These are phyloP conservation scores for Petrocephalus sullivani DNA, from an alignment of 2,797 vertebrate genomes.

Conservation along the genomic window DNA sequence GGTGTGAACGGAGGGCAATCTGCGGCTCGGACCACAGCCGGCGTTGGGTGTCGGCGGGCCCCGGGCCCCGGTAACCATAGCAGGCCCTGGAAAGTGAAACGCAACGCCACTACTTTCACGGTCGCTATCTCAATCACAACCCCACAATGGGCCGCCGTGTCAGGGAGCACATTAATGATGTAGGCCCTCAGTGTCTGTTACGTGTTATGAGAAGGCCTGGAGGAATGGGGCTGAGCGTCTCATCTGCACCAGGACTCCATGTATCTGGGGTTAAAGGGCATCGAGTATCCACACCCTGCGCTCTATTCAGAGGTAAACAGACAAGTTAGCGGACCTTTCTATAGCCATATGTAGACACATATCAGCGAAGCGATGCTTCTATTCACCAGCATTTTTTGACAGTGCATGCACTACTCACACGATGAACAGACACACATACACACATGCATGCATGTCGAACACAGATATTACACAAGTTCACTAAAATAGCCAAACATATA, in stretches of 20 bases:
- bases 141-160: slow-evolving; percentile 25
- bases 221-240: neutral
- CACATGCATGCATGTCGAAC: neutral
- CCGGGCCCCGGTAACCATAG: slow-evolving; percentile 20
- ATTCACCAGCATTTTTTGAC: neutral
- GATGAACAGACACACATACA: neutral
- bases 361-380: neutral
- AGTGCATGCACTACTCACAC: neutral
- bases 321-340: neutral
- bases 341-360: neutral
- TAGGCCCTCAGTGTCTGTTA: slow-evolving; percentile 24
- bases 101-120: slow-evolving; percentile 13
- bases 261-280: neutral
- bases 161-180: slow-evolving; percentile 28
- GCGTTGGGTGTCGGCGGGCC: slow-evolving; percentile 7
- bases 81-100: slow-evolving; percentile 29
- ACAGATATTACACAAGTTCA: neutral
- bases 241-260: neutral
- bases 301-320: neutral
- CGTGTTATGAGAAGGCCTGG: slow-evolving; percentile 17
- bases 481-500: neutral
- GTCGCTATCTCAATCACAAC: slow-evolving; percentile 25
- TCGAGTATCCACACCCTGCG: neutral
- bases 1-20: slow-evolving; percentile 5
- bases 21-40: neutral